Evolutionary conservation across 2,797 vertebrate species (phyloP), one percentile per base, ranked within the genome.

Genomic region (Benthosema pterotum): DNA sequence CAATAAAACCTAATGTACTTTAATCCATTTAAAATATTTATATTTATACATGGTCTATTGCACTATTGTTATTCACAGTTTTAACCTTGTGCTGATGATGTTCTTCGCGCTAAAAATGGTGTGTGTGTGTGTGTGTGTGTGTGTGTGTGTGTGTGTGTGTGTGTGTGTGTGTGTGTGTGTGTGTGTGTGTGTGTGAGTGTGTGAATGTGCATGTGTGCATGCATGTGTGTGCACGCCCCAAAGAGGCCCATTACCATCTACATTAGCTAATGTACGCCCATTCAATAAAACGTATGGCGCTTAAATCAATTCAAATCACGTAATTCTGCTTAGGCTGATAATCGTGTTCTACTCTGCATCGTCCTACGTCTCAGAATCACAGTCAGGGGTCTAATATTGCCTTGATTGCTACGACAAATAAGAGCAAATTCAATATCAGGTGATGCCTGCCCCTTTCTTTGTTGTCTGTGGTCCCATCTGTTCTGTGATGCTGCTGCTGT

Each of bases 91-190:
- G 9, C 32, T 11, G 32, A 9, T 38, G 16, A 9, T 38, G 16
- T 8, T 42, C 52, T 47, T 59, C 50, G 45, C 25, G 42, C 38
- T 52, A 17, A 54, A 53, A 58, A 56, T 7, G 1, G 28, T 32
- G 28, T 32, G 28, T 32, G 28, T 32, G 28, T 32, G 28, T 8
- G 32, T 38, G 32, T 38, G 32, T 38, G 32, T 38, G 28, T 32
- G 28, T 32, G 28, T 32, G 28, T 32, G 28, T 32, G 28, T 32
- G 28, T 32, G 28, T 32, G 28, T 25, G 25, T 25, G 25, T 25
- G 25, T 25, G 25, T 25, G 25, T 25, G 25, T 5, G 28, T 32
- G 28, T 32, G 28, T 32, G 28, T 32, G 28, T 32, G 28, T 32
- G 28, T 32, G 28, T 32, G 28, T 32, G 28, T 32, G 28, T 32